phyloP scores from a whole-genome alignment of 2,888 invertebrate species.

The Temnothorax rugatulus region DNA sequence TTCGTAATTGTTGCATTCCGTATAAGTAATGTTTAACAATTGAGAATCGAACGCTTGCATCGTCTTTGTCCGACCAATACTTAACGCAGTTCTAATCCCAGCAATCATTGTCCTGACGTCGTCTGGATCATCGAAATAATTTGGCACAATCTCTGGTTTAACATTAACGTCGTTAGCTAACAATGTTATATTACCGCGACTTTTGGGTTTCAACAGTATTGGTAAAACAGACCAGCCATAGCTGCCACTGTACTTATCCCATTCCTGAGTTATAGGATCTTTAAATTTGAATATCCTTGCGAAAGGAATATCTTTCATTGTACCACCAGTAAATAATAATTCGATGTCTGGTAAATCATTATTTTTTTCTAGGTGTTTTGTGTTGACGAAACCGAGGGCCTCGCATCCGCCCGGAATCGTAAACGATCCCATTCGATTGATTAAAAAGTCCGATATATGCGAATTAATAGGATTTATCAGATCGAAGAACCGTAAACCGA shows the following conservation, averaged over 20 bases:
- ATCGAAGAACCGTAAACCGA: no score
- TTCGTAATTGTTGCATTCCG: constrained; percentile 87
- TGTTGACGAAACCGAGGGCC: constrained; percentile 89
- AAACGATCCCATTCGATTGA: constrained; percentile 87
- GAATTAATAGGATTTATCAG: constrained; percentile 62
- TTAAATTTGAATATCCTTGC: constrained; percentile 88
- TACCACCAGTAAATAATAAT: constrained; percentile 88
- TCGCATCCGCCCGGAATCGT: constrained; percentile 90
- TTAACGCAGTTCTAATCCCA: constrained; percentile 88
- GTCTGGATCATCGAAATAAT: constrained; percentile 89
- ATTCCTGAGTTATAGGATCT: constrained; percentile 87
- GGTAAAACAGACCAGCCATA: constrained; percentile 90
- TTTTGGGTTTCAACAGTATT: constrained; percentile 90
- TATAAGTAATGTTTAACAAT: constrained; percentile 86
- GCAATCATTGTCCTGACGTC: constrained; percentile 89
- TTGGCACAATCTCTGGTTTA: constrained; percentile 90
- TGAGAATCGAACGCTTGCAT: constrained; percentile 88
- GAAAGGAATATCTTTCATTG: constrained; percentile 87
- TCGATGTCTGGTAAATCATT: constrained; percentile 89
- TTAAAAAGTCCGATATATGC: constrained; percentile 87
- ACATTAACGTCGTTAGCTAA: constrained; percentile 89
- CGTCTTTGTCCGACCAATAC: constrained; percentile 88
- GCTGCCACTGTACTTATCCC: constrained; percentile 87
- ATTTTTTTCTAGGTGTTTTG: constrained; percentile 87
- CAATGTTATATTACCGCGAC: constrained; percentile 89